Conservation (phyloP, 2,113 vertebrate genomes). For the Okapia johnstoni region DNA sequence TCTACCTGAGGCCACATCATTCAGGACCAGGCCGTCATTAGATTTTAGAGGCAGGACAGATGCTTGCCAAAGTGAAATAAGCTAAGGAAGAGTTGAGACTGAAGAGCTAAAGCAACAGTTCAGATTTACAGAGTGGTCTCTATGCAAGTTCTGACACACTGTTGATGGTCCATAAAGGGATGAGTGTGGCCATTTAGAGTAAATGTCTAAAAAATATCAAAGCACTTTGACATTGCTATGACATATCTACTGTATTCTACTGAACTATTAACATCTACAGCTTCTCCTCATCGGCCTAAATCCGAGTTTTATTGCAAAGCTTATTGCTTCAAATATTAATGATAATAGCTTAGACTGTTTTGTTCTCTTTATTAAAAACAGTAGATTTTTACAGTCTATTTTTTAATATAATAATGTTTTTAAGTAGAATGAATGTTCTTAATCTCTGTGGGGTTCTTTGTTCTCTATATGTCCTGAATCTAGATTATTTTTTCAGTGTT, state of each 20-base stretch:
- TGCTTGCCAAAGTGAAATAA: background rate
- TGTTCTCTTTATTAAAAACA: constrained; percentile 23
- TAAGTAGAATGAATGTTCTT: background rate
- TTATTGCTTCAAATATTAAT: background rate
- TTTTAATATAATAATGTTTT: background rate
- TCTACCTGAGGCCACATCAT: background rate
- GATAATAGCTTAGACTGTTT: background rate
- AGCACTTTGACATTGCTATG: background rate
- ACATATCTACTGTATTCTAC: background rate
- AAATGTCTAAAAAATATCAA: background rate
- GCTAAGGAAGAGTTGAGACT: background rate
- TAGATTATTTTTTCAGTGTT: background rate
- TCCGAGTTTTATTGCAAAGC: background rate
- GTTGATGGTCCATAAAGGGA: background rate
- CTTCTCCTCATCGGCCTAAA: background rate
- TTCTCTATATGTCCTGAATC: background rate
- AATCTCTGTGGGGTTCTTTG: background rate
- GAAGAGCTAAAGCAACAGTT: background rate
- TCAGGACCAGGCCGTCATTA: background rate
- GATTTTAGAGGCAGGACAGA: background rate
- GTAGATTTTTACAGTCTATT: background rate
- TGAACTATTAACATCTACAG: background rate
- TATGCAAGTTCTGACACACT: background rate
- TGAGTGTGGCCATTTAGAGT: background rate
- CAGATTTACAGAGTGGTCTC: background rate